Evolutionary conservation across 2,888 invertebrate species (phyloP).

Genomic region (Dione vanillae): DNA sequence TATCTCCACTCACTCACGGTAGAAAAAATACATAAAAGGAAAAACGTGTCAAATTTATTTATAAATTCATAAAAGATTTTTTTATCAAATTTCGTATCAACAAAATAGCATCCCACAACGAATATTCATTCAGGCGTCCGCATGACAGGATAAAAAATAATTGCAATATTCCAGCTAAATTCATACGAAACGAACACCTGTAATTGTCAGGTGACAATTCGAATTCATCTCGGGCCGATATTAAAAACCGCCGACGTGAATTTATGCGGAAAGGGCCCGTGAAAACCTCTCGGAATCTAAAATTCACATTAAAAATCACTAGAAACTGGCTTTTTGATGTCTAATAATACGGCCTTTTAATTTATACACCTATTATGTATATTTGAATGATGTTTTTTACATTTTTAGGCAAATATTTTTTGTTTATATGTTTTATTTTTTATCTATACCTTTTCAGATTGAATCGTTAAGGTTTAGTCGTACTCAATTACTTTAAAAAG

Average conservation of each 20-base stretch:
- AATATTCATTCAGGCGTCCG: slow-evolving; percentile 13
- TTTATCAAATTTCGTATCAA: background rate
- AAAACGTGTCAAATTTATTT: background rate
- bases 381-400: background rate
- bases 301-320: slow-evolving; percentile 45
- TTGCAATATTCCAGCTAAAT: slow-evolving; percentile 31
- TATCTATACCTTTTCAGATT: too few relatives aligned
- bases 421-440: too few relatives aligned
- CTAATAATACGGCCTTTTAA: slow-evolving; percentile 25
- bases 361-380: background rate
- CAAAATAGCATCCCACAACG: slow-evolving; percentile 14
- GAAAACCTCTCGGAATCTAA: slow-evolving; percentile 45
- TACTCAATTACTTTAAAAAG: too few relatives aligned
- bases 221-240: slow-evolving; percentile 47
- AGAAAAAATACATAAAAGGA: background rate
- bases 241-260: slow-evolving; percentile 63
- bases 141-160: slow-evolving; percentile 18
- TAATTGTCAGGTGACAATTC: slow-evolving; percentile 50
- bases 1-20: too few relatives aligned
- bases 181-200: slow-evolving; percentile 54
- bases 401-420: too few relatives aligned
- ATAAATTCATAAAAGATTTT: too few relatives aligned
- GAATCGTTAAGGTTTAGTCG: too few relatives aligned
- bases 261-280: slow-evolving; percentile 54
- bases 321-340: slow-evolving; percentile 35